Evolutionary conservation across 2,888 invertebrate species (phyloP).

Genomic region (Beris chalybata): DNA sequence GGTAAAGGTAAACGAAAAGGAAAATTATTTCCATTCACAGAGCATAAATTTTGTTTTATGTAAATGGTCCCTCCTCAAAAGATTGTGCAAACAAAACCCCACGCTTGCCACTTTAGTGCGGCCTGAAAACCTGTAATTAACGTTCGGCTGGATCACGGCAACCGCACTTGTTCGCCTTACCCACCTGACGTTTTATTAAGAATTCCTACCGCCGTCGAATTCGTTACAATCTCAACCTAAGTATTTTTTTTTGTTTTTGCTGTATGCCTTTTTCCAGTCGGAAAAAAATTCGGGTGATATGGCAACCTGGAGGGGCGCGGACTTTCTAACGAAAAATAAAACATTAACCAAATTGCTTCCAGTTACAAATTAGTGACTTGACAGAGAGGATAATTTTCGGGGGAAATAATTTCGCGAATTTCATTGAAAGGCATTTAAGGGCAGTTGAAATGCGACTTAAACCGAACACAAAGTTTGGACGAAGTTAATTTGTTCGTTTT

Average conservation of each 20-base stretch:
- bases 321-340: background rate
- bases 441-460: too few relatives aligned
- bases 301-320: too few relatives aligned
- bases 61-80: constrained; percentile 26
- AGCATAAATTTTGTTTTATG: constrained; percentile 33
- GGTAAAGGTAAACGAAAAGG: constrained; percentile 15
- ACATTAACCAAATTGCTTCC: constrained; percentile 4
- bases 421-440: background rate
- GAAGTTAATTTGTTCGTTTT: too few relatives aligned
- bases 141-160: background rate
- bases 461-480: too few relatives aligned
- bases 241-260: too few relatives aligned
- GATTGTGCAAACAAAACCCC: constrained; percentile 9
- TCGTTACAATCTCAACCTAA: too few relatives aligned
- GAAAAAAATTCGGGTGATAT: too few relatives aligned
- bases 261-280: too few relatives aligned
- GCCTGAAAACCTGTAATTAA: constrained; percentile 29
- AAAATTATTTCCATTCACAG: constrained; percentile 33
- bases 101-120: constrained; percentile 19
- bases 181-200: background rate
- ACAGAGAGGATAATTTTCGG: constrained; percentile 15
- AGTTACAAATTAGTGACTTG: constrained; percentile 29
- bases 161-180: background rate
- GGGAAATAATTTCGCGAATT: constrained; percentile 19
- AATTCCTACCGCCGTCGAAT: too few relatives aligned